Evolutionary conservation across 2,888 invertebrate species (phyloP), one percentile per base, ranked within the genome.

Genomic region (Doris montereyensis): DNA sequence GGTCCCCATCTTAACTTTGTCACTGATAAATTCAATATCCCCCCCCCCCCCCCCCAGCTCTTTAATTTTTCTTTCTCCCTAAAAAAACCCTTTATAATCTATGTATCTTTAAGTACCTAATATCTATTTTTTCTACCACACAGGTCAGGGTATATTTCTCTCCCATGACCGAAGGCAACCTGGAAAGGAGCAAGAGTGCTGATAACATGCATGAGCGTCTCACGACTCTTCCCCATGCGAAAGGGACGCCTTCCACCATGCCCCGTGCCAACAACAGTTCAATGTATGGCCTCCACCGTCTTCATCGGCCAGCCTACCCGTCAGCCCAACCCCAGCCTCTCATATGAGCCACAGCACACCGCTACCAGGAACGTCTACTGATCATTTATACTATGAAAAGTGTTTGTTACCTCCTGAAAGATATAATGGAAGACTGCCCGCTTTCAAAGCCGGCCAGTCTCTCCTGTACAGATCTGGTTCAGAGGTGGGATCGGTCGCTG

Each of bases 81-180:
- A n/a, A n/a, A n/a, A n/a, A n/a, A n/a, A n/a, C n/a, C n/a, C n/a
- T n/a, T n/a, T n/a, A n/a, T n/a, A n/a, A n/a, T n/a, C n/a, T n/a
- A n/a, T n/a, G n/a, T n/a, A n/a, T n/a, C n/a, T n/a, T n/a, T n/a
- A n/a, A n/a, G n/a, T n/a, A n/a, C n/a, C n/a, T n/a, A n/a, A n/a
- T n/a, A n/a, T n/a, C n/a, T n/a, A n/a, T n/a, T n/a, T n/a, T n/a
- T n/a, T n/a, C n/a, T n/a, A n/a, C n/a, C n/a, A n/a, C n/a, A n/a
- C n/a, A 86, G 86, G 84, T 86, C 34, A 84, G 84, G 71, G 78
- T 86, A 24, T 84, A 83, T 80, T 86, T 86, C 28, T 79, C 81
- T 62, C 68, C 80, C 24, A 84, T 83, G 84, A 80, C 78, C 28
- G 81, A 83, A 34, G 81, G 81, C 5, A 75, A 76, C 8, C 77